Conservation (phyloP, 2,888 invertebrate genomes). For the Agrilus mali region DNA sequence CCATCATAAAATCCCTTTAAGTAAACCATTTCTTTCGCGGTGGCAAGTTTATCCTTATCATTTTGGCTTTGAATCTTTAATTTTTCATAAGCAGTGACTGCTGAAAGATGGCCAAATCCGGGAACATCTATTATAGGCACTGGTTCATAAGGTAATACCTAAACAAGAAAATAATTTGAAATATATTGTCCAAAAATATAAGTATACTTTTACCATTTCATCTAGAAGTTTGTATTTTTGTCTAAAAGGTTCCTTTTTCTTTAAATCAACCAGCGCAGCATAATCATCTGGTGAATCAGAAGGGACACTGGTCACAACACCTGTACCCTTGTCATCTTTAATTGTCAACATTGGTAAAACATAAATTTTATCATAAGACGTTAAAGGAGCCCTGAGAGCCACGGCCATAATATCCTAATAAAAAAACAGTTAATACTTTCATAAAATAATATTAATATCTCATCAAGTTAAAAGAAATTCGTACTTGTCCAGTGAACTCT, state of each 20-base stretch:
- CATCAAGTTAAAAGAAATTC: constrained; percentile 3
- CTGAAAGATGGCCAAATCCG: constrained; percentile 74
- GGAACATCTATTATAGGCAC: constrained; percentile 88
- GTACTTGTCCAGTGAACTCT: constrained; percentile 56
- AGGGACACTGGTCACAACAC: constrained; percentile 94
- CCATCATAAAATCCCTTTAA: constrained; percentile 93
- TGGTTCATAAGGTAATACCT: constrained; percentile 49
- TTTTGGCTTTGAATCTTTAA: constrained; percentile 97
- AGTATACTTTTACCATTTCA: constrained; percentile 49
- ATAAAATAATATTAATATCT: neutral
- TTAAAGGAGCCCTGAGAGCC: constrained; percentile 72
- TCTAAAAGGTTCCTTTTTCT: constrained; percentile 85
- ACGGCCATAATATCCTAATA: constrained; percentile 66
- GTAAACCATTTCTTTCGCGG: constrained; percentile 95
- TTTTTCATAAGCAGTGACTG: constrained; percentile 70
- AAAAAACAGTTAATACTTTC: neutral
- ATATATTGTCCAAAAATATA: neutral
- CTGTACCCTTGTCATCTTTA: constrained; percentile 96
- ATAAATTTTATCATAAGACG: constrained; percentile 73
- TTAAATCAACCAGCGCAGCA: constrained; percentile 87
- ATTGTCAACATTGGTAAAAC: constrained; percentile 96
- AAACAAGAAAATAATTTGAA: constrained; percentile 19
- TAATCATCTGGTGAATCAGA: constrained; percentile 99
- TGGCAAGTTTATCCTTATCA: constrained; percentile 81
- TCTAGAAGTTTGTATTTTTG: constrained; percentile 85